Evolutionary conservation across 2,113 vertebrate species (phyloP), one percentile per base, ranked within the genome.

Genomic region (human): DNA sequence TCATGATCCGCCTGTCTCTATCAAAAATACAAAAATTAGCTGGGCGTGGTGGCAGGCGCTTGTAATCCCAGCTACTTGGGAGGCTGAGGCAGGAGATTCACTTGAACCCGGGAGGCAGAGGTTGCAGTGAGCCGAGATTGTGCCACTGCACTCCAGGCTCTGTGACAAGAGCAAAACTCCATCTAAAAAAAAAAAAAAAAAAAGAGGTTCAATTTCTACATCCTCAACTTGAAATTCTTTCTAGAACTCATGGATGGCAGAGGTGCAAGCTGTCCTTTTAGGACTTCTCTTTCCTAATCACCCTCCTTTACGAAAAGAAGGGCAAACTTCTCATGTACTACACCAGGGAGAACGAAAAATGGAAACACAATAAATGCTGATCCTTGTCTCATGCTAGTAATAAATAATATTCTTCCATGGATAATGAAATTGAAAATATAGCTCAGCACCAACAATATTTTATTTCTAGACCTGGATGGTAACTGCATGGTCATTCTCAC

Each of bases 371-470:
- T 17, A 0, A 14, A 80, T 48, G 52, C 48, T 23, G 52, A 80
- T 66, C 45, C 70, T 73, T 83, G 55, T 88, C 83, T 75, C 70
- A 40, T 23, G 20, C 9, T 73, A 57, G 59, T n/a, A 48, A 50
- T 25, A 86, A 23, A 23, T 27, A 48, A 40, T 16, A 81, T 59
- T 68, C 52, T 73, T 78, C 30, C 11, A 55, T 25, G 50, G 70
- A n/a, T 23, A 20, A 89, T 66, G 17, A 90, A 82, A 68, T 2
- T n/a, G 43, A 72, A 96, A 48, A 91, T 79, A 68, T 38, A 91
- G 57, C 17, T 70, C 27, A 72, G 64, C 2, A 20, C 30, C 14
- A 73, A 43, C 73, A 35, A 43, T 50, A 45, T 79, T 89, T 40
- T 27, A 13, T 75, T 73, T 88, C 64, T 43, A 68, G 55, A 50